Conservation (phyloP, 2,888 invertebrate species). For the Watsonalla cultraria region DNA sequence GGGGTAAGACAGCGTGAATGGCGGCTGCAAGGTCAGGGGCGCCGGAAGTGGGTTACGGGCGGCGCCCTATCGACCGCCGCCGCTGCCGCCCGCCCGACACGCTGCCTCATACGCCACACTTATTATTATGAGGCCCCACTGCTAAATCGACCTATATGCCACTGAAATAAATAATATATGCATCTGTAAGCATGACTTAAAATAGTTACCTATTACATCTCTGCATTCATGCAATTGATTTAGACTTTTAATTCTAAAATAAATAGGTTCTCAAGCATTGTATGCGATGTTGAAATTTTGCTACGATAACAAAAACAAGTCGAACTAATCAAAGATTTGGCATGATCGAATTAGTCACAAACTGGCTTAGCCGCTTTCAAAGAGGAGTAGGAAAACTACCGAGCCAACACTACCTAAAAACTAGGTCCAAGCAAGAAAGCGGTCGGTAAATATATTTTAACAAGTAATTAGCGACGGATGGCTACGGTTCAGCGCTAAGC, state of each 20-base stretch:
- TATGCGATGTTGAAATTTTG: not conserved
- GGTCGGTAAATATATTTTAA: conserved; percentile 10
- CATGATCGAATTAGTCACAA: not conserved
- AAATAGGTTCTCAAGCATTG: not conserved
- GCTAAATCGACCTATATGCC: too few species aligned
- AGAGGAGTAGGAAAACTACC: not conserved
- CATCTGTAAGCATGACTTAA: too few species aligned
- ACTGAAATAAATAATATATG: too few species aligned
- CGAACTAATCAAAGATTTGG: not conserved
- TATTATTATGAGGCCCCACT: not conserved
- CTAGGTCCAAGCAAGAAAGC: not conserved
- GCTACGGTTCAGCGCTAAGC: conserved; percentile 24
- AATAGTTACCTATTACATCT: too few species aligned
- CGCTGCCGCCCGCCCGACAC: conserved; percentile 9
- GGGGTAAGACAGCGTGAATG: conserved; percentile 58
- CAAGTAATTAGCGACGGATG: conserved; percentile 20
- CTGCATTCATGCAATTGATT: not conserved
- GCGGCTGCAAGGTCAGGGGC: conserved; percentile 76
- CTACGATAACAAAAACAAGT: not conserved
- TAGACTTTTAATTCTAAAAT: not conserved
- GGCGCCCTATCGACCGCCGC: conserved; percentile 67
- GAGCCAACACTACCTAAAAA: not conserved
- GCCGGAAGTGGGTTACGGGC: conserved; percentile 77
- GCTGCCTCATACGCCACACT: conserved; percentile 5
- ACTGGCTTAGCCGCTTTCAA: not conserved